Evolutionary conservation across 1,140 invertebrate species (phyloP), one percentile per base, ranked within the genome.

Genomic region (Calycopis cecrops): DNA sequence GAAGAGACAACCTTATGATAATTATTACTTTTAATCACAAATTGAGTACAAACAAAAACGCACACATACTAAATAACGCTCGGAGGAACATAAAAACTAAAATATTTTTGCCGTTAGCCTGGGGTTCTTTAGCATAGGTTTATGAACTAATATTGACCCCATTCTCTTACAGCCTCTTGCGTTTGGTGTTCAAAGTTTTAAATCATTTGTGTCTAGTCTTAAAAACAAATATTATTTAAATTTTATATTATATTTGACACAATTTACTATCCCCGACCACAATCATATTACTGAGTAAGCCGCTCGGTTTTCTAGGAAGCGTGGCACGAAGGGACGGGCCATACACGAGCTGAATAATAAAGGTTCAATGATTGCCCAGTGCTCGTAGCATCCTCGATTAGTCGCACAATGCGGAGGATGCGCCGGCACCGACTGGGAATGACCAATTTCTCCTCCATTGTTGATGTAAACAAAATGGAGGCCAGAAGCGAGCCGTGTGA

Each of bases 251-350:
- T 16, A 42, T 12, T 42, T 14, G 10, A 8, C n/a, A 69, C 67
- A 65, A 67, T 71, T 69, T 28, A 28, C 21, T 6, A 2, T 28
- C 21, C 21, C 21, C 21, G 2, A 3, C 21, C 21, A 3, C 2
- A 28, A 2, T 28, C 21, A 2, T 71, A 66, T 62, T 62, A 67
- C 63, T 72, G 65, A 74, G 66, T 80, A 71, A 73, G 73, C 64
- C 73, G 76, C 72, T 76, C 73, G 71, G 72, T 75, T 83, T 85
- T 85, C 81, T 79, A 83, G 76, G 81, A 85, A 85, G 68, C 73
- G 67, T 59, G 66, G 64, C 65, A 71, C 73, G 62, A 75, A 79
- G 75, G 79, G 65, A 74, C 74, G 70, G 67, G 38, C 57, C 59
- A 57, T 60, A 63, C 71, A 62, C 69, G 62, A 65, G 55, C 54